Evolutionary conservation across 2,113 vertebrate genomes (phyloP).

Genomic region (Geococcyx californianus): DNA sequence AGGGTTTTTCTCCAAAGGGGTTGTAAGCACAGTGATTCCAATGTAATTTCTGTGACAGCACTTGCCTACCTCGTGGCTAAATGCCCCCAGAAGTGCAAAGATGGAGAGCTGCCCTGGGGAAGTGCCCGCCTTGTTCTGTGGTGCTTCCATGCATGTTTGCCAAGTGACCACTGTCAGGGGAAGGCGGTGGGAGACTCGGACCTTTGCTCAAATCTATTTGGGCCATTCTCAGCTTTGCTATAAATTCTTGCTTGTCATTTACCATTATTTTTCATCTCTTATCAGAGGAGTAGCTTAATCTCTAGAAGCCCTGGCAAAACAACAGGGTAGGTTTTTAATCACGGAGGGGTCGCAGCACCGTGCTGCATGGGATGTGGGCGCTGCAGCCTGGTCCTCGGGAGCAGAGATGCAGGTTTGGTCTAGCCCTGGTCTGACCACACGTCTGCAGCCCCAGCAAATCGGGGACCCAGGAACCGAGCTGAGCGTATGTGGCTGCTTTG

Average conservation of each 20-base stretch:
- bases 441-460: neutral
- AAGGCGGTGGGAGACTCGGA: neutral
- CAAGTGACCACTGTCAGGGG: neutral
- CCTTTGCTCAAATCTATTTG: neutral
- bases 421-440: fast-evolving
- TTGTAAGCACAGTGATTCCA: fast-evolving
- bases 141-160: neutral
- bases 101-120: neutral
- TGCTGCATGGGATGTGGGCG: fast-evolving
- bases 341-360: fast-evolving
- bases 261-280: neutral
- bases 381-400: neutral
- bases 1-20: neutral
- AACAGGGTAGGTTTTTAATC: neutral
- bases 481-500: fast-evolving
- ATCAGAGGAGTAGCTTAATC: neutral
- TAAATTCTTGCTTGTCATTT: neutral
- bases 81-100: fast-evolving
- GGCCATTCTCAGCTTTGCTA: fast-evolving
- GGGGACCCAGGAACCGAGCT: neutral
- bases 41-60: neutral
- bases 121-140: neutral
- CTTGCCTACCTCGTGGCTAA: neutral
- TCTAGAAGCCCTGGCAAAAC: neutral
- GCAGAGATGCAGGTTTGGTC: neutral